Evolutionary conservation across 1,140 invertebrate genomes (phyloP).

Genomic region (Zaprionus capensis): DNA sequence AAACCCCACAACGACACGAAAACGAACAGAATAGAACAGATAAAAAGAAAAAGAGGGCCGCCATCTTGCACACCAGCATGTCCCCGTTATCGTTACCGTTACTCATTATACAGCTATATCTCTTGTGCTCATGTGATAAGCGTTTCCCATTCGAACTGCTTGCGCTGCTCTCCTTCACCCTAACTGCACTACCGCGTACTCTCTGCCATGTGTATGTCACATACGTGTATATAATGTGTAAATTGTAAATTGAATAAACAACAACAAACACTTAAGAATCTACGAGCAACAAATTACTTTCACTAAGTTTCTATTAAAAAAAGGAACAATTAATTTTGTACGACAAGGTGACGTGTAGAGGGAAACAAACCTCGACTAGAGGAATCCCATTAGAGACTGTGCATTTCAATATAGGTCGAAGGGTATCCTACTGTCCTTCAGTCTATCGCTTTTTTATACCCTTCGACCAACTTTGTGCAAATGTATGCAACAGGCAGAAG

Average conservation of each 20-base stretch:
- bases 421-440: too few species aligned
- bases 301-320: background rate
- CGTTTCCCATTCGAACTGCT: constrained; percentile 57
- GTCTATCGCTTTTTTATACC: too few species aligned
- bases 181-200: constrained; percentile 46
- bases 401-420: too few species aligned
- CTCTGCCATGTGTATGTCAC: constrained; percentile 20
- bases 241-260: constrained; percentile 49
- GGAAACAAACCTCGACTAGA: too few species aligned
- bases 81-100: constrained; percentile 25
- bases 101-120: constrained; percentile 30
- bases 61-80: constrained; percentile 38
- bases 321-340: too few species aligned
- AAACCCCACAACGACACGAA: constrained; percentile 45
- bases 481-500: too few species aligned
- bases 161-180: constrained; percentile 58
- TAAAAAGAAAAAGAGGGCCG: constrained; percentile 36
- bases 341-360: too few species aligned
- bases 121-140: constrained; percentile 73
- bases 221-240: constrained; percentile 50
- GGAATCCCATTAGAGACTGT: too few species aligned
- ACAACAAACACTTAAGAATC: constrained; percentile 26
- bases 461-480: too few species aligned
- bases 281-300: background rate
- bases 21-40: constrained; percentile 18